phyloP scores from a whole-genome alignment of 2,113 vertebrate genomes.

The Elephas maximus region DNA sequence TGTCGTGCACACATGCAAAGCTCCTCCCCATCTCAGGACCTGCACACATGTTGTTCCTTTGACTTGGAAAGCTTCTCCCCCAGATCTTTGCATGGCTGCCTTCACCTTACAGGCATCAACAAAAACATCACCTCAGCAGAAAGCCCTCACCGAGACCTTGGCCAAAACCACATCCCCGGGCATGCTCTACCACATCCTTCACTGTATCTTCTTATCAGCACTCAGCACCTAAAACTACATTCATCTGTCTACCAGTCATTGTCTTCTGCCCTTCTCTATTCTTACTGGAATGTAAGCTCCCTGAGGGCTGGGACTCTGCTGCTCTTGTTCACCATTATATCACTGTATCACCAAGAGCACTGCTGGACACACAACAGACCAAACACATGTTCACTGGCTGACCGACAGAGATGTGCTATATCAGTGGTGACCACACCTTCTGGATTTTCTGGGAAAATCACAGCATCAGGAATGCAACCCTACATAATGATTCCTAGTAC shows the following conservation, averaged over 20 bases:
- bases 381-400: not conserved
- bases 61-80: not conserved
- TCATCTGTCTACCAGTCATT: not conserved
- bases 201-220: not conserved
- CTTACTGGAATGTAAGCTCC: not conserved
- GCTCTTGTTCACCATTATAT: not conserved
- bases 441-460: not conserved
- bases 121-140: not conserved
- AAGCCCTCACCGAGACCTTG: not conserved
- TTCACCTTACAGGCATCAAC: not conserved
- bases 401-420: too few species aligned
- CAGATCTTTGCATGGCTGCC: not conserved
- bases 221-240: not conserved
- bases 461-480: not conserved
- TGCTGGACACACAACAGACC: not conserved
- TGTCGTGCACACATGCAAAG: not conserved
- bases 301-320: not conserved
- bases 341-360: not conserved
- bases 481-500: not conserved
- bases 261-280: not conserved
- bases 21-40: not conserved
- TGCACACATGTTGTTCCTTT: not conserved
- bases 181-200: rapidly evolving
- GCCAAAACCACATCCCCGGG: not conserved
- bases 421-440: not conserved